Base-by-base conservation (phyloP, 2,888 invertebrate genomes). In the Allacma fusca region DNA sequence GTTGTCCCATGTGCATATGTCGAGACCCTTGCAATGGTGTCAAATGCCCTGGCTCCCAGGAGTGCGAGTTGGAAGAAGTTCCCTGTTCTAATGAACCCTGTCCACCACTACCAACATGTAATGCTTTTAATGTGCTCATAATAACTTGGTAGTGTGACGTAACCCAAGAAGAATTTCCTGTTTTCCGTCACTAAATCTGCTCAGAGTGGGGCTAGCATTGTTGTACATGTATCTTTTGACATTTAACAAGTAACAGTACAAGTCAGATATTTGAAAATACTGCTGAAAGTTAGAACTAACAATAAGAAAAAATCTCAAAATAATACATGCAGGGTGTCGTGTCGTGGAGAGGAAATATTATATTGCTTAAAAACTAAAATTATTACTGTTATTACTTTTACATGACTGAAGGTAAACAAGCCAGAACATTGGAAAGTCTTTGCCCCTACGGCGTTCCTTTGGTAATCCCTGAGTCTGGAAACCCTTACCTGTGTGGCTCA, bases 51-150 rank as follows among this genome's bases (percentile, higher is more conserved):
- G 91, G 92, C 59, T 90, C 91, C 0, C 89, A 93, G 80, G 89
- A 91, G 5, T 95, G 95, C 84, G 93, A 94, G 85, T 86, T 94
- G 82, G 92, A 93, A 85, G 93, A 94, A 84, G 90, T 92, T 4
- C 91, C 92, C 1, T 95, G 95, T 85, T 89, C 91, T 71, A 90
- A 90, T 64, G 92, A 93, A 73, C 94, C 94, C 0, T 95, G 95
- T 84, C 94, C 94, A 0, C 94, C 94, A 12, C 89, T 94, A 24
- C 94, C 95, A 67, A 93, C 93, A 23, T 95, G 95, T 90, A 88
- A 88, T 88, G 86, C n/a, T 76, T 71, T 65, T 67, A 67, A 34
- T 34, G 9, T 34, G 9, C 29, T 50, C 57, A 24, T n/a, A n/a
- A 28, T 40, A 23, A 34, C 16, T 24, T 59, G 12, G 13, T n/a